Base-by-base conservation (phyloP, 2,888 invertebrate genomes). In the Heliconius ismenius region DNA sequence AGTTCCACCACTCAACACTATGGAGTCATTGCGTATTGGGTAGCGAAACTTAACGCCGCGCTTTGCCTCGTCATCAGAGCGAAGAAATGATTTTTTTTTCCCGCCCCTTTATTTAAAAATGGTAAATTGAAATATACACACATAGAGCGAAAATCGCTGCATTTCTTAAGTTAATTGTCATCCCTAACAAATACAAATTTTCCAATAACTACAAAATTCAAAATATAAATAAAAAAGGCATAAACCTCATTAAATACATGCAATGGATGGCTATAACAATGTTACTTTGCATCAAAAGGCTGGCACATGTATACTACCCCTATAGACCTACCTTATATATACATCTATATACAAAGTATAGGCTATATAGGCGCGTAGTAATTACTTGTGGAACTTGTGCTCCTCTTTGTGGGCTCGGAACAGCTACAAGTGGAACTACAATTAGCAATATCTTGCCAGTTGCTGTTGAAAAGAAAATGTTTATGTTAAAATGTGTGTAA, bases 361-460 rank as follows among this genome's bases (percentile, higher is more conserved):
- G 7, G 18, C 18, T 21, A 49, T 73, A 49, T 64, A 74, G 69
- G 68, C 58, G 54, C 26, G 28, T 75, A 58, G 74, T 77, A 77
- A 77, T 77, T 77, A 77, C 74, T 74, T 28, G 62, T 43, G 54
- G 69, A 77, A 77, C 74, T 74, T 77, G 58, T 77, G 74, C 60
- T 75, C 62, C 69, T 62, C 75, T 77, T 77, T 77, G 76, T 77
- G 74, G 68, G 75, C 70, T 72, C 75, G 9, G 64, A 72, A 54
- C 58, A 63, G 70, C 54, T 58, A 69, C 54, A 69, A 72, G 75
- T 77, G 69, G 63, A 64, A 39, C 54, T 77, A 49, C 75, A 77
- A 74, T 77, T 77, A 77, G 74, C 58, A 11, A 74, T 74, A 74
- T 74, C 74, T 76, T 68, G 62, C 54, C 49, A 67, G 24, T 32